Evolutionary conservation across 2,888 invertebrate genomes (phyloP).

Genomic region (Lithophane semibrunnea): DNA sequence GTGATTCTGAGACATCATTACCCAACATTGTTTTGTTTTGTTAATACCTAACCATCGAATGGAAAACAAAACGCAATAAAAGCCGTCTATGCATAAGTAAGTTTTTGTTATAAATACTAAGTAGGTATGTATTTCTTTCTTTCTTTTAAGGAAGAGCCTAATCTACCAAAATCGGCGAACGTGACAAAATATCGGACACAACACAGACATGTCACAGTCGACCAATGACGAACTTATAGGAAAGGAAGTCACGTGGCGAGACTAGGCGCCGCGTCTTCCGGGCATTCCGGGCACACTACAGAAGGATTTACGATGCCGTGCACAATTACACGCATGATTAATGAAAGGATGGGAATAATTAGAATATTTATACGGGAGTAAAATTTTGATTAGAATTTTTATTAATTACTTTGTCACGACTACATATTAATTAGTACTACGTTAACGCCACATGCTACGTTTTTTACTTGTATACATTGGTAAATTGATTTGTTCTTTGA

Average conservation of each 20-base stretch:
- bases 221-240: conserved; percentile 9
- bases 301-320: conserved; percentile 24
- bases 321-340: conserved; percentile 39
- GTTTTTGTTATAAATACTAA: background rate
- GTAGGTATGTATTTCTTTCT: background rate
- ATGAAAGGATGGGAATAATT: conserved; percentile 34
- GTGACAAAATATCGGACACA: conserved; percentile 7
- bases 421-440: background rate
- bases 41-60: background rate
- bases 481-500: background rate
- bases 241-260: conserved; percentile 61
- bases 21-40: background rate
- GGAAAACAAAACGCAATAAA: background rate
- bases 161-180: background rate
- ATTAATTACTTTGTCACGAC: background rate
- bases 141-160: too few relatives aligned
- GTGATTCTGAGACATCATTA: background rate
- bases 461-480: background rate
- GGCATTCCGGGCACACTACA: conserved; percentile 3
- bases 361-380: conserved; percentile 1
- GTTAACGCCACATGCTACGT: background rate
- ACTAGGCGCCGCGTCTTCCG: conserved; percentile 65
- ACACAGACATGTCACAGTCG: conserved; percentile 24
- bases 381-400: conserved; percentile 12
- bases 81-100: background rate